Base-by-base conservation (phyloP, 2,113 vertebrate species). In the Lophochroa leadbeateri region DNA sequence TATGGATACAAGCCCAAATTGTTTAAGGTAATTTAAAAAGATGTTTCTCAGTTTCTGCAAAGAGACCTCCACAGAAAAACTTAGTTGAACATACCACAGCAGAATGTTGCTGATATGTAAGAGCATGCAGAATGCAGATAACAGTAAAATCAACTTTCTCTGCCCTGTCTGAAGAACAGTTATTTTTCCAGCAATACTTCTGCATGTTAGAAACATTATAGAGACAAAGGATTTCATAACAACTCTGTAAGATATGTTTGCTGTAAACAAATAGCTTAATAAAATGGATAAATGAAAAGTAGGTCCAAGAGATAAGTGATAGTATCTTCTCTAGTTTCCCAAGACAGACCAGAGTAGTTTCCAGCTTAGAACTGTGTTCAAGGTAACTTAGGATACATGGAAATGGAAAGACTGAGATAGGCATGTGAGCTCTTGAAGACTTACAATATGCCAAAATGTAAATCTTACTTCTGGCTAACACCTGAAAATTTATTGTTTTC, bases 191-290 rank as follows among this genome's bases (percentile, higher is more conserved):
- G 35, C 17, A 79, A 52, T 69, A 61, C 49, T 89, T 84, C 70
- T 2, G 0, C 68, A 82, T 46, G 21, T 68, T 72, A 79, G 61
- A 86, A 91, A 68, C 11, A 78, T 71, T 84, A 70, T 4, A 55
- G 33, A 86, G 57, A 44, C 69, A 70, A 81, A 47, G 17, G 41
- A 83, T 87, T 92, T 92, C 44, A 41, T 71, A 75, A 86, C 6
- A 50, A 60, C 64, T 84, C 69, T 16, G 37, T 75, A 79, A 75
- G 60, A 86, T 33, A 86, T 82, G 69, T 87, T 95, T 96, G 77
- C 85, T 85, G 18, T 61, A 88, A 70, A 64, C 49, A 94, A 96
- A 96, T n/a, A 97, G 20, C 29, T 72, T 85, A 85, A 91, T 87
- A 87, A 92, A 94, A 88, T 80, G 11, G 16, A 67, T 85, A 90